phyloP scores from a whole-genome alignment of 2,888 invertebrate species.

The Chalcosyrphus nemorum region DNA sequence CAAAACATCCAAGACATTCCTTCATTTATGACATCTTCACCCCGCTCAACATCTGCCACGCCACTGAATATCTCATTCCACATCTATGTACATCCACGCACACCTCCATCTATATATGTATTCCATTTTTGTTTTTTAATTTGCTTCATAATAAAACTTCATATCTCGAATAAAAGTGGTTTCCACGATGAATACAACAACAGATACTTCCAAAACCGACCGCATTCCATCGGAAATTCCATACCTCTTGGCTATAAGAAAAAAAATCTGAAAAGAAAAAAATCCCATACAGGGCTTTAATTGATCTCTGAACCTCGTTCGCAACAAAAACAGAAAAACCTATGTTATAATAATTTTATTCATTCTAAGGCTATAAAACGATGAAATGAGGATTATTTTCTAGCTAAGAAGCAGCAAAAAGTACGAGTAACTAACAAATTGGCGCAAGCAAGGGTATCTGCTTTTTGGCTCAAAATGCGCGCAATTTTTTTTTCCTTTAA shows the following conservation, averaged over 20 bases:
- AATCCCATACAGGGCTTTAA: slow-evolving; percentile 14
- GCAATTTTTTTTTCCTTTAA: slow-evolving; percentile 9
- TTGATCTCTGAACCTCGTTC: slow-evolving; percentile 43
- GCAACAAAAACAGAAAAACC: not conserved
- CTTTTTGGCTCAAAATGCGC: not conserved
- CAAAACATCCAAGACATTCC: slow-evolving; percentile 9
- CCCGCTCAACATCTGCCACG: slow-evolving; percentile 35
- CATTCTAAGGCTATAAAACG: slow-evolving; percentile 57
- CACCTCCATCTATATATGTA: not conserved
- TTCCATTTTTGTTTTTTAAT: slow-evolving; percentile 30
- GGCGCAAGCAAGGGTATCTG: not conserved
- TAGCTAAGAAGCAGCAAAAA: slow-evolving; percentile 2
- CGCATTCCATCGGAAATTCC: slow-evolving; percentile 69
- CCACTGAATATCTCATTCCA: slow-evolving; percentile 36
- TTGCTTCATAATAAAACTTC: slow-evolving; percentile 44
- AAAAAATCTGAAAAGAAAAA: slow-evolving; percentile 8
- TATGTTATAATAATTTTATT: slow-evolving; percentile 32
- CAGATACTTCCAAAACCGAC: slow-evolving; percentile 59
- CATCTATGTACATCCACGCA: too few species aligned
- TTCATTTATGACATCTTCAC: slow-evolving; percentile 39
- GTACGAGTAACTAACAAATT: not conserved
- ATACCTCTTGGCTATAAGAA: slow-evolving; percentile 49
- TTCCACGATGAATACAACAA: slow-evolving; percentile 27
- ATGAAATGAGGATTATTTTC: slow-evolving; percentile 64
- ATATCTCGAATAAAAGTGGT: slow-evolving; percentile 47